Evolutionary conservation across 2,113 vertebrate genomes (phyloP), one percentile per base, ranked within the genome.

Genomic region (Bos taurus): DNA sequence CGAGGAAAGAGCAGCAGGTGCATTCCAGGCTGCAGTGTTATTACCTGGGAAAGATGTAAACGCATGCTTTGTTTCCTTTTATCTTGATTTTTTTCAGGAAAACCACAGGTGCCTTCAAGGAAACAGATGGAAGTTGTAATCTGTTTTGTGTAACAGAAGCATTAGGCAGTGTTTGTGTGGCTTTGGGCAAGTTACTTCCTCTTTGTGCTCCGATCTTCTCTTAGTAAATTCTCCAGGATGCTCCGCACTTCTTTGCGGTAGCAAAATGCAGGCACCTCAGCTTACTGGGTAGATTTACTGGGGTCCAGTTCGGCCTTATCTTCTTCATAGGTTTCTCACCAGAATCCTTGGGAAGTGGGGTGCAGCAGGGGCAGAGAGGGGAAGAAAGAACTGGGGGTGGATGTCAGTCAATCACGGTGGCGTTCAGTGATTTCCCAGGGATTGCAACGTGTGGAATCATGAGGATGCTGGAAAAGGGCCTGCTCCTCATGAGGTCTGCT

Each of bases 401-500:
- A 56, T 96, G 86, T 97, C 98, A 94, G 94, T 97, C 98, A 98
- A 97, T 98, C 98, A 98, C 98, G 93, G 98, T 96, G 94, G 91
- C 95, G 97, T 98, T 98, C 98, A 98, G 96, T 98, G 77, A 98
- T 98, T 98, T 98, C 98, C 98, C 98, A 98, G 94, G 98, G 98
- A 95, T 98, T 97, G 94, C 96, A 97, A 98, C 98, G 95, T 96
- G 97, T 98, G 97, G 97, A 98, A 97, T 98, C 98, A 98, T 88
- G 98, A 98, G 85, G 98, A 97, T 98, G 97, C 96, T 99, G 99
- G 98, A 98, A 98, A 98, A 98, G 98, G 97, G 97, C 97, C 95
- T 46, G 98, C 98, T 98, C 99, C 99, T 99, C 99, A 98, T 99
- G 99, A 98, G 99, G 99, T 98, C 99, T 99, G 98, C 95, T 98